Evolutionary conservation across 2,113 vertebrate genomes (phyloP), one percentile per base, ranked within the genome.

Genomic region (Gobio gobio): DNA sequence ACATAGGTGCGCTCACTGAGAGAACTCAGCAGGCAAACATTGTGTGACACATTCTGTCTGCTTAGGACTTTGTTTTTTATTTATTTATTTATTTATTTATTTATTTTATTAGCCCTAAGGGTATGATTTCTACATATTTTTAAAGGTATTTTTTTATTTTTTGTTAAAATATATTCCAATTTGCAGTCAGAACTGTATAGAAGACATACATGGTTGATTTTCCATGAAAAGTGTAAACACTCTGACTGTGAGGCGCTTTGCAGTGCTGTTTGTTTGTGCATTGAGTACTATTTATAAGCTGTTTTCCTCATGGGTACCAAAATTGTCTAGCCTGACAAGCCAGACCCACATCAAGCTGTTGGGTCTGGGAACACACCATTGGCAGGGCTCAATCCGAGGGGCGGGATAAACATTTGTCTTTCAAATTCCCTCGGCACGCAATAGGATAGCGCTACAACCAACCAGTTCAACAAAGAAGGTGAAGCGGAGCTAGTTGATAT

Each of bases 61-160:
- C 40, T 6, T n/a, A 45, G 36, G 40, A 73, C 10, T 72, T 72
- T n/a, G 20, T 72, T 45, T 24, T 45, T 5, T 13, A 47, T 24
- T 26, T 73, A 73, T 73, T 73, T 45, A 73, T 73, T 26, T 73
- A 73, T 73, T 73, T 45, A 73, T 73, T 26, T 73, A 73, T 73
- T 73, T 45, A 73, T 73, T 45, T 47, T 2, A 45, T 45, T 73
- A 47, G 22, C 12, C 14, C n/a, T 77, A 49, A 22, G 18, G 29
- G 33, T 56, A 56, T 22, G 51, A 77, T 36, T 56, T 77, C 14
- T 54, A 54, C 47, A 26, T 51, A 29, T 51, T 29, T 75, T n/a
- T 16, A 47, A 73, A 73, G 12, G 10, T 73, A 73, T n/a, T 10
- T 24, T 61, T 12, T 5, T 40, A 2, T 33, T 33, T 1, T 33